phyloP scores from a whole-genome alignment of 2,888 invertebrate genomes.

The Quadroppia sp. region DNA sequence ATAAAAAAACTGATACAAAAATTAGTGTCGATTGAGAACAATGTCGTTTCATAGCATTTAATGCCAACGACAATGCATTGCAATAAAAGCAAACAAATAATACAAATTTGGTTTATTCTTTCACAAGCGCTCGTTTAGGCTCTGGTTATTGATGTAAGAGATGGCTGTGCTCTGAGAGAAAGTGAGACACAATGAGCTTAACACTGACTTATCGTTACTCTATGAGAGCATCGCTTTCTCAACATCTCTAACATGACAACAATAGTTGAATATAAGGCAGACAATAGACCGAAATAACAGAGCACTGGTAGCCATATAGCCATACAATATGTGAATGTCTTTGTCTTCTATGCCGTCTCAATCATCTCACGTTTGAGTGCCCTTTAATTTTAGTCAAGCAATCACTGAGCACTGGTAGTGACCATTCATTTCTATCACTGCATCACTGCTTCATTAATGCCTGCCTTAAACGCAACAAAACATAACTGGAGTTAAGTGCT shows the following conservation, averaged over 20 bases:
- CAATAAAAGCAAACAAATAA: conserved; percentile 26
- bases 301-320: neutral
- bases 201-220: neutral
- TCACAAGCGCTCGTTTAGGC: conserved; percentile 24
- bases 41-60: neutral
- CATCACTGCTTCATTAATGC: conserved; percentile 43
- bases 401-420: conserved; percentile 2
- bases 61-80: conserved; percentile 9
- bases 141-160: conserved; percentile 19
- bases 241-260: too few species aligned
- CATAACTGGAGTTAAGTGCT: neutral
- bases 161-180: neutral
- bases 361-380: conserved; percentile 23
- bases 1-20: too few species aligned
- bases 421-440: conserved; percentile 36
- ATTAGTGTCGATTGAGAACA: conserved; percentile 2
- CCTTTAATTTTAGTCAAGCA: conserved; percentile 34
- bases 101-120: conserved; percentile 22
- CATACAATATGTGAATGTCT: neutral
- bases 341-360: neutral
- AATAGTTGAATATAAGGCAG: neutral
- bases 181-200: conserved; percentile 3
- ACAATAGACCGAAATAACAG: neutral
- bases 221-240: conserved; percentile 7
- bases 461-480: neutral